Conservation (phyloP, 2,888 invertebrate species). For the Nomada lathburiana region DNA sequence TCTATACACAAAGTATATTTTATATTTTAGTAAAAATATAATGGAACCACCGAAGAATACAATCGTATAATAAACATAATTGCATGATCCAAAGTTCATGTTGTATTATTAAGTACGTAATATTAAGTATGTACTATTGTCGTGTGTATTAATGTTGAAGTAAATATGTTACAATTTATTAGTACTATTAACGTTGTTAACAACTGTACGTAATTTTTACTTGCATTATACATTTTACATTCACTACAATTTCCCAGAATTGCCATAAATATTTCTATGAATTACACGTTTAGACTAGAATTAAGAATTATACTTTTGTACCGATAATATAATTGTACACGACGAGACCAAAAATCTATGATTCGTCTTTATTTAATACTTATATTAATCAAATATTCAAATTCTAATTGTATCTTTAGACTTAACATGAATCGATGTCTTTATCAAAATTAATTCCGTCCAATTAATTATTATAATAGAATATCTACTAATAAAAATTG, state of each 20-base stretch:
- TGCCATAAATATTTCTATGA: conserved; percentile 49
- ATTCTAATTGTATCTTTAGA: conserved; percentile 11
- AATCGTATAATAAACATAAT: conserved; percentile 24
- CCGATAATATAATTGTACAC: not conserved
- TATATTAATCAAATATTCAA: not conserved
- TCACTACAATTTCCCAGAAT: conserved; percentile 44
- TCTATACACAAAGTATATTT: not conserved
- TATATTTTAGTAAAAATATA: conserved; percentile 6
- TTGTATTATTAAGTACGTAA: conserved; percentile 56
- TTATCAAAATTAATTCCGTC: conserved; percentile 56
- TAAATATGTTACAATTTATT: not conserved
- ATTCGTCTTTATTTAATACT: conserved; percentile 1
- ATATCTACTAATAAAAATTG: conserved; percentile 6
- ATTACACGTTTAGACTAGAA: conserved; percentile 10
- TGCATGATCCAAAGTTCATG: conserved; percentile 75
- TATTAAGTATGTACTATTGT: not conserved
- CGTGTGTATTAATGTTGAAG: no score
- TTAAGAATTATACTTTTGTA: conserved; percentile 21
- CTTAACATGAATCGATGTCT: conserved; percentile 28
- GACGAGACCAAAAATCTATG: conserved; percentile 8
- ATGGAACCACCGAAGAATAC: conserved; percentile 22
- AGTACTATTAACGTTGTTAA: not conserved
- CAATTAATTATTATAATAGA: conserved; percentile 14
- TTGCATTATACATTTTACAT: conserved; percentile 14
- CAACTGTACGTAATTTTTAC: conserved; percentile 1